Evolutionary conservation across 2,888 invertebrate genomes (phyloP).

Genomic region (Lasioglossum figueresi): DNA sequence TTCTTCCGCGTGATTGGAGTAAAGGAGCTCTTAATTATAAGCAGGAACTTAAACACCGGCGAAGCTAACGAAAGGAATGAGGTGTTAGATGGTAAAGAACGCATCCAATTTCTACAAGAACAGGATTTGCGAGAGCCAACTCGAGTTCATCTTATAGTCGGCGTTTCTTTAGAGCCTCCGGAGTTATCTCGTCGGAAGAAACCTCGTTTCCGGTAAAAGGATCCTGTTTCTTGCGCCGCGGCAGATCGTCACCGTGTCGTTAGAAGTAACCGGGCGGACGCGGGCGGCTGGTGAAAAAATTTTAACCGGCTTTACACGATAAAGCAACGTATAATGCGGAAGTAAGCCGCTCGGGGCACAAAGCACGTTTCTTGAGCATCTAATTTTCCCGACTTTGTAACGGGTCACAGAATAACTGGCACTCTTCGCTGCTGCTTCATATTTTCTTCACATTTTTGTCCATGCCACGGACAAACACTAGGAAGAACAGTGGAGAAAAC

Average conservation of each 20-base stretch:
- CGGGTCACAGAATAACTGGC: conserved; percentile 43
- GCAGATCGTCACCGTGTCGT: neutral
- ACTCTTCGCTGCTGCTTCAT: conserved; percentile 31
- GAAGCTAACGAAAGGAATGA: neutral
- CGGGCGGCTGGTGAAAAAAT: neutral
- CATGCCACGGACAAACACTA: neutral
- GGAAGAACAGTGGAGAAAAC: neutral
- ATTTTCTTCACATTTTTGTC: neutral
- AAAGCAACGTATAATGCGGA: conserved; percentile 11
- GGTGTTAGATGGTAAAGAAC: neutral
- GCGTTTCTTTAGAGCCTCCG: neutral
- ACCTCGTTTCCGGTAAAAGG: neutral
- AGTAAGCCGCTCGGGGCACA: conserved; percentile 22
- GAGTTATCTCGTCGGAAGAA: neutral
- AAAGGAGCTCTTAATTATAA: too few species aligned
- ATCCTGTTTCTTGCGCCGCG: neutral
- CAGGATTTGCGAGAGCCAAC: neutral
- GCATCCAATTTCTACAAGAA: neutral
- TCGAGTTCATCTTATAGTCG: neutral
- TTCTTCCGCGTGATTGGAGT: neutral
- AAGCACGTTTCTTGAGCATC: conserved; percentile 38
- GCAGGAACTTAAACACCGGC: neutral
- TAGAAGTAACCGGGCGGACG: neutral
- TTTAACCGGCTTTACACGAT: neutral
- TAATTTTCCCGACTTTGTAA: conserved; percentile 49